A percentile compares a stretch with the other conserved stretches of the same genome.
These are phyloP conservation scores for Phodopus roborovskii DNA, from an alignment of 2,113 vertebrate genomes.

Conservation along the genomic window DNA sequence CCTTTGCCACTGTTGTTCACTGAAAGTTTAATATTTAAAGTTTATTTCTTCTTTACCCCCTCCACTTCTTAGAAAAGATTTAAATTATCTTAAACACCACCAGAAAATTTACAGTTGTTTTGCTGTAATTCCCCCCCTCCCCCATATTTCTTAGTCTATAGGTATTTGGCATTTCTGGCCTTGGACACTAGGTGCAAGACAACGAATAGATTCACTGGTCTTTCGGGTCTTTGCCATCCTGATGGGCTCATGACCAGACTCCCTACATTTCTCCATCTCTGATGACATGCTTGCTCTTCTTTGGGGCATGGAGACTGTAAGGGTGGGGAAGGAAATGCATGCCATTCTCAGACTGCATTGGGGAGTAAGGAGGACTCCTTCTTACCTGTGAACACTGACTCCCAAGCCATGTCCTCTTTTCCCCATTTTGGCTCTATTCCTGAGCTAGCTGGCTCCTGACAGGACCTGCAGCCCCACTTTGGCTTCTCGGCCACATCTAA, in stretches of 20 bases:
- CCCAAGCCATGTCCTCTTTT: too few relatives aligned
- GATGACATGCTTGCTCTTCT: background rate
- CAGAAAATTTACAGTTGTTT: constrained; percentile 4
- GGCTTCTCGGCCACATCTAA: background rate
- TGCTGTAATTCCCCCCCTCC: background rate
- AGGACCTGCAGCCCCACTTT: background rate
- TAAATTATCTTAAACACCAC: constrained; percentile 37
- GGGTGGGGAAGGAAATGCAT: background rate
- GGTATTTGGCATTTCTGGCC: background rate
- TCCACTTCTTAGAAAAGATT: background rate
- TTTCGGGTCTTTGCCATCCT: background rate
- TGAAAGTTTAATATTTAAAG: constrained; percentile 48
- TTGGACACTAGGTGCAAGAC: background rate
- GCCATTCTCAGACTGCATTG: background rate
- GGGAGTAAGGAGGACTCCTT: background rate
- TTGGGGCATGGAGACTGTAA: background rate
- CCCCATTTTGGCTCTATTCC: background rate
- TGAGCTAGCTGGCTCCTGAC: too few relatives aligned
- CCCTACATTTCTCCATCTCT: background rate
- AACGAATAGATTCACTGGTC: background rate
- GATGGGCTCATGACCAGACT: background rate
- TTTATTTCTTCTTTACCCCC: background rate
- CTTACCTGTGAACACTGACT: background rate
- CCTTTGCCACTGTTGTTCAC: constrained; percentile 38
- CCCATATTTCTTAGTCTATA: background rate